phyloP scores from a whole-genome alignment of 2,113 vertebrate genomes.

The Catharus bicknelli region DNA sequence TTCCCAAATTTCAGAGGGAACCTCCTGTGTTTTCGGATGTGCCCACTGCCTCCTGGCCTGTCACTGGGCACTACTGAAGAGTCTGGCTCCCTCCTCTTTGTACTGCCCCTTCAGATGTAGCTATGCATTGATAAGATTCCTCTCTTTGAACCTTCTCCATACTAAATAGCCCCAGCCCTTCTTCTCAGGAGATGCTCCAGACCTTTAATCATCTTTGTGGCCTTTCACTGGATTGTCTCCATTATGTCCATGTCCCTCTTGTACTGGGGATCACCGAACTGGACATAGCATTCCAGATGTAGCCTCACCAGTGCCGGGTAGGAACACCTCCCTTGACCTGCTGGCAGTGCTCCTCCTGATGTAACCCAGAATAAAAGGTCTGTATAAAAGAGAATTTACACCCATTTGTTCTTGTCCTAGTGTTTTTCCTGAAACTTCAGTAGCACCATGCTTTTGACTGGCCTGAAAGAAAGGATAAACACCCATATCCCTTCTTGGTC shows the following conservation, averaged over 20 bases:
- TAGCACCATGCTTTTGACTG: slow-evolving; percentile 11
- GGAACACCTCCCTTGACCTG: background rate
- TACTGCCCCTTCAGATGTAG: background rate
- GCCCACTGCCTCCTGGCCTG: background rate
- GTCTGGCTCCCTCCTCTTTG: background rate
- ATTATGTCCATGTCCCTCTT: background rate
- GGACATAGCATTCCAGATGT: background rate
- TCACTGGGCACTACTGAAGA: background rate
- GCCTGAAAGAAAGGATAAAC: slow-evolving; percentile 42
- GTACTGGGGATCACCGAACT: background rate
- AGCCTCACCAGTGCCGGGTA: background rate
- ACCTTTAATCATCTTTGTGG: background rate
- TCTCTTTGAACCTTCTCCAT: background rate
- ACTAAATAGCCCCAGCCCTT: background rate
- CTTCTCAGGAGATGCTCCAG: background rate
- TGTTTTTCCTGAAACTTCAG: slow-evolving; percentile 18
- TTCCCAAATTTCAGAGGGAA: background rate
- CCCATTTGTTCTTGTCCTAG: background rate
- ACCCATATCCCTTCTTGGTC: background rate
- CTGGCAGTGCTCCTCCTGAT: background rate
- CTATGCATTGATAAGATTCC: background rate
- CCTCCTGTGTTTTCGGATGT: background rate
- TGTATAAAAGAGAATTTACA: background rate
- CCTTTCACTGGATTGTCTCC: background rate
- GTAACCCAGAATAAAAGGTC: background rate